phyloP scores from a whole-genome alignment of 1,140 invertebrate species.

The Teleopsis dalmanni region DNA sequence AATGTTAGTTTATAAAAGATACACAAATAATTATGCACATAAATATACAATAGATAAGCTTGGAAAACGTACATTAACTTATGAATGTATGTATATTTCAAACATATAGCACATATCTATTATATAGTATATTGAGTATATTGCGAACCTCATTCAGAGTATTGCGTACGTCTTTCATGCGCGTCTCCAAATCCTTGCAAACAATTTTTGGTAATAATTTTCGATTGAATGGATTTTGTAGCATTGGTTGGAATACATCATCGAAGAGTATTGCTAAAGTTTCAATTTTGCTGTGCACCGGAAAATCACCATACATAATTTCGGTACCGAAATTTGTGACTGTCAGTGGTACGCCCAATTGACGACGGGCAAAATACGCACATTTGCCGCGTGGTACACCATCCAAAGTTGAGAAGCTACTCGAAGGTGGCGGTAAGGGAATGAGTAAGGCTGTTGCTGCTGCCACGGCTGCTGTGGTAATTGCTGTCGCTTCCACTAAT shows the following conservation, averaged over 20 bases:
- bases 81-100: too few species aligned
- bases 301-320: constrained; percentile 68
- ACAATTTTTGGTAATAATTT: constrained; percentile 62
- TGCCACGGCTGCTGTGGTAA: neutral
- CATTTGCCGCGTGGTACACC: constrained; percentile 51
- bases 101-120: too few species aligned
- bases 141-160: constrained; percentile 56
- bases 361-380: constrained; percentile 61
- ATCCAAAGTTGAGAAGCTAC: constrained; percentile 35
- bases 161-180: constrained; percentile 63
- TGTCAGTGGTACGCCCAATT: constrained; percentile 45
- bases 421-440: constrained; percentile 29
- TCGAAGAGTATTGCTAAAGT: constrained; percentile 64
- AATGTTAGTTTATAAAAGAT: too few species aligned
- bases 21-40: too few species aligned
- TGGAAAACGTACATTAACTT: too few species aligned
- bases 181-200: constrained; percentile 59
- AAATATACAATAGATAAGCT: too few species aligned
- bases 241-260: constrained; percentile 63
- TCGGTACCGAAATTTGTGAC: constrained; percentile 53
- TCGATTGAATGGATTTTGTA: constrained; percentile 56
- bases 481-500: constrained; percentile 18
- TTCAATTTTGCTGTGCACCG: constrained; percentile 51
- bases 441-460: constrained; percentile 19
- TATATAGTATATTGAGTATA: too few species aligned